Conservation (phyloP, 2,113 vertebrate species). For the Actenoides lindsayi region DNA sequence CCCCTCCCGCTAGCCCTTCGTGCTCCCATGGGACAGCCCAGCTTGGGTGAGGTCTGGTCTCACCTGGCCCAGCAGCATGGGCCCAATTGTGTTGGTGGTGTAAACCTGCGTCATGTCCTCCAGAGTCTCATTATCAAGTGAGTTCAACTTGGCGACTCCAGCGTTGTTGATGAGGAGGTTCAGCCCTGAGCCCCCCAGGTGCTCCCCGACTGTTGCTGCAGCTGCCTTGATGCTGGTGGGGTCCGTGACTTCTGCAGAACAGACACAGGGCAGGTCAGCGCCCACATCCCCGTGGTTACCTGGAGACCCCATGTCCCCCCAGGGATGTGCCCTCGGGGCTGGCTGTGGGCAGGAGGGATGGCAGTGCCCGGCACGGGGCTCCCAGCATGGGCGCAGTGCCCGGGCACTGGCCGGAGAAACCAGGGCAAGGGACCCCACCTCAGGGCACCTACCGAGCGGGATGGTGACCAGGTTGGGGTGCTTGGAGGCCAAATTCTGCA, state of each 20-base stretch:
- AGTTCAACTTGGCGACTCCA: fast-evolving
- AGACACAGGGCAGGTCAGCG: fast-evolving
- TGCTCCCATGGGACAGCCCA: fast-evolving
- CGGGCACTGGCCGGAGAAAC: fast-evolving
- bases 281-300: fast-evolving
- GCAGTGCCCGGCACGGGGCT: not conserved
- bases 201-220: not conserved
- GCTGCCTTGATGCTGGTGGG: not conserved
- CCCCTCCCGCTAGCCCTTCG: fast-evolving
- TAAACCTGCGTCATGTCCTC: not conserved
- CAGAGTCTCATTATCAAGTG: not conserved
- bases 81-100: not conserved
- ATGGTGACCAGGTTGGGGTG: not conserved
- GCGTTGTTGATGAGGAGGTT: slow-evolving; percentile 46
- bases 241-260: not conserved
- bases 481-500: slow-evolving; percentile 3
- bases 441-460: not conserved
- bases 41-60: not conserved
- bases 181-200: not conserved
- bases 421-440: not conserved
- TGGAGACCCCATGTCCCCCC: not conserved
- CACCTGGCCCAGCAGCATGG: slow-evolving; percentile 54
- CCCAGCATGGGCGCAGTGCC: not conserved
- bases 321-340: not conserved
- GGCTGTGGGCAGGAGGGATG: not conserved